Evolutionary conservation across 2,113 vertebrate species (phyloP).

Genomic region (Scomber japonicus): DNA sequence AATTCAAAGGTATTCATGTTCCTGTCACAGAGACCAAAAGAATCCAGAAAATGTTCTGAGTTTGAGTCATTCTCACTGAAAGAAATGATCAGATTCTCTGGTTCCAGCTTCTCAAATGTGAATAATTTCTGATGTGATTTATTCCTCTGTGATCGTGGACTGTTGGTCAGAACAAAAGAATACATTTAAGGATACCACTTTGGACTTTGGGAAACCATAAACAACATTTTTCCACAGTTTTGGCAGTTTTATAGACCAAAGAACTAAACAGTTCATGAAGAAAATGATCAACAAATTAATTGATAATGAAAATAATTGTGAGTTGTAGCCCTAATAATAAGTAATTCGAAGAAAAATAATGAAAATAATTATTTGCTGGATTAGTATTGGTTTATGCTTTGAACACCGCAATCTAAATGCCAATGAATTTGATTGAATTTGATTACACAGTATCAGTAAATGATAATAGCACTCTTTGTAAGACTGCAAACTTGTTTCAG

Average conservation of each 20-base stretch:
- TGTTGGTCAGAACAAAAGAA: neutral
- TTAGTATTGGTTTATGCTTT: too few species aligned
- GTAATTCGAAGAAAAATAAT: too few species aligned
- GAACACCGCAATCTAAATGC: too few species aligned
- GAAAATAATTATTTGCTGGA: too few species aligned
- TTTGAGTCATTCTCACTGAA: too few species aligned
- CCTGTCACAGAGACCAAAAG: too few species aligned
- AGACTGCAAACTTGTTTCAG: neutral
- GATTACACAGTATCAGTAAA: neutral
- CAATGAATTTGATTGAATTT: too few species aligned
- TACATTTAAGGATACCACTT: neutral
- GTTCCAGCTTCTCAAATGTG: too few species aligned
- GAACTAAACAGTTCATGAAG: neutral
- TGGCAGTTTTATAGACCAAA: neutral
- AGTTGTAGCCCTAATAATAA: neutral
- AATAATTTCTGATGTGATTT: too few species aligned
- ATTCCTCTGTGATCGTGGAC: neutral
- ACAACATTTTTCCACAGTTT: fast-evolving
- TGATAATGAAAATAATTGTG: neutral
- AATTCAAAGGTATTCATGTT: too few species aligned
- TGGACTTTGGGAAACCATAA: neutral
- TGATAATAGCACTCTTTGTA: neutral
- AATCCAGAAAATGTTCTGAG: too few species aligned
- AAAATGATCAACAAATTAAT: neutral
- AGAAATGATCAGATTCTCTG: too few species aligned